Base-by-base conservation (phyloP, 2,113 vertebrate genomes). In the Tautogolabrus adspersus region DNA sequence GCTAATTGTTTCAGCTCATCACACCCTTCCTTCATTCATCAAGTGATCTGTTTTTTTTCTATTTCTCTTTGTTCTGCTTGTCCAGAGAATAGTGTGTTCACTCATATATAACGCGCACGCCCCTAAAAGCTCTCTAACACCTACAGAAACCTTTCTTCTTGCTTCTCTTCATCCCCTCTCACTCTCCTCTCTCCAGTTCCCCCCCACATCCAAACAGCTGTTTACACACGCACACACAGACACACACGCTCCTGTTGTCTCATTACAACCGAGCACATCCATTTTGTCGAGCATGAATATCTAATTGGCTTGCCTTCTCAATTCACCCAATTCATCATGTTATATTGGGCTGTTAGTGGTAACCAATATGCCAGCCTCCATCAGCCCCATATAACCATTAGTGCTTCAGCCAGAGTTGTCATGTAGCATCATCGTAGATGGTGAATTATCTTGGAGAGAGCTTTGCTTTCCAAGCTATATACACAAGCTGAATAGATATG, bases 241-340 rank as follows among this genome's bases (percentile, higher is more conserved):
- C 66, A 60, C 82, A 51, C 79, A 69, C 65, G 34, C 44, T n/a
- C 37, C 47, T 62, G 47, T 70, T 62, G 49, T 79, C 81, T 84
- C 75, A 82, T 87, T 82, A 84, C 61, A 68, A 71, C 60, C 55
- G 18, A 75, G 72, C 79, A 81, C 89, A 92, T 93, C 88, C 83
- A 84, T 91, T 90, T 89, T 88, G 82, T 89, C 79, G 80, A 84
- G 73, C 86, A 88, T 89, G 83, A 93, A 93, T 90, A 91, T 92
- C 87, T 91, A 93, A 93, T 94, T 93, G 87, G 85, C 66, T 78
- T 80, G 26, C 67, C 75, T 69, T 64, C 81, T 72, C 77, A 83
- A 84, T 90, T 87, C 76, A 88, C 75, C 85, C 83, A 82, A 92
- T 93, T 90, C 84, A 89, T 94, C 89, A 93, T 85, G 85, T 76